Evolutionary conservation across 1,140 invertebrate species (phyloP), one percentile per base, ranked within the genome.

Genomic region (Saccostrea echinata): DNA sequence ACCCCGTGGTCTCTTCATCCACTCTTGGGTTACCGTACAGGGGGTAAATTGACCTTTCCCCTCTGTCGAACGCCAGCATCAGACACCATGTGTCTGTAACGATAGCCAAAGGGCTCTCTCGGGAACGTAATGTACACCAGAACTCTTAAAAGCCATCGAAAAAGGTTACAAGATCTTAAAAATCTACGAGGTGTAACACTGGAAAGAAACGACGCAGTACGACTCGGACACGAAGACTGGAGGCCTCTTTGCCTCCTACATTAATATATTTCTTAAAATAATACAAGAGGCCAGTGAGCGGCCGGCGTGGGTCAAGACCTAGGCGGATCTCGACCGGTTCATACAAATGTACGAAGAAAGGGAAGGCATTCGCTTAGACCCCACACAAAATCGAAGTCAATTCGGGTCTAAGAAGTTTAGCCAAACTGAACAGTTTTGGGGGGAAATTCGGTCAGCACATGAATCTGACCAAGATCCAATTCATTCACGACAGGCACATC

Each of bases 61-160:
- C 71, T 88, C 13, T 90, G 89, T 84, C 43, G 84, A 84, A 24
- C 55, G 43, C 1, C 16, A 85, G 33, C 24, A 27, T 13, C 24
- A 80, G 57, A 43, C 68, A 8, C 9, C 8, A 4, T 90, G 87
- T 87, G 27, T 9, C 21, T 90, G 84, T 64, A 24, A 18, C 11
- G 88, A 91, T n/a, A 27, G 27, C 0, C 43, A 95, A 43, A 88
- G 94, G 35, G 35, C 85, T 1, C 88, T 95, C 12, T 90, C 84
- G 1, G 94, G 95, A 55, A 94, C 93, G 1, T 95, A 94, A 92
- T 92, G 94, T 0, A 90, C 90, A 21, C 90, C 93, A 27, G 95
- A 95, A 90, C 16, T 95, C 9, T 24, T 76, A 35, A 92, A 93
- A 86, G 95, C 95, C 0, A 24, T 94, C 0, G 82, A 92, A 43